Base-by-base conservation (phyloP, 2,888 invertebrate genomes). In the Tillus elongatus region DNA sequence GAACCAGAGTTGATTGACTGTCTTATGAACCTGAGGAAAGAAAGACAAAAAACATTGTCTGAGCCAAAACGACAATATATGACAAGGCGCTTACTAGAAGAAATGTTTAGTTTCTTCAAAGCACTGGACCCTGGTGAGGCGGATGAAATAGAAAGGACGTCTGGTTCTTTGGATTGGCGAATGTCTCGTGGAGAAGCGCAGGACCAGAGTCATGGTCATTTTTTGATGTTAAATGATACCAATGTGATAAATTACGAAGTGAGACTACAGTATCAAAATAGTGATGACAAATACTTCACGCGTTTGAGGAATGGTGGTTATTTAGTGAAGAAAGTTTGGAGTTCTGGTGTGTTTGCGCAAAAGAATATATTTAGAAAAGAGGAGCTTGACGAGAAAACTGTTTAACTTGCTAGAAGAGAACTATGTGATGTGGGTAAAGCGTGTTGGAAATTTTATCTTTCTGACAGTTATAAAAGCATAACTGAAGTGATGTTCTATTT, bases 361-460 rank as follows among this genome's bases (percentile, higher is more conserved):
- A 66, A 72, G 16, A 75, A 81, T 54, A 64, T 96, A 2, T 77
- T 82, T 50, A 72, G 90, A 36, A 96, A 95, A 65, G 77, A 79
- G 9, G 97, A 98, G 61, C 59, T 67, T 0, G 97, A 98, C 60
- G 97, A 97, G 96, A 81, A 85, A 56, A 82, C 81, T 75, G 81
- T 76, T 6, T 98, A 98, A 64, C 65, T 98, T 41, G 80, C 87
- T 1, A 73, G 96, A 50, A 68, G 69, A 64, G 81, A n/a, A n/a
- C n/a, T n/a, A n/a, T n/a, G n/a, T n/a, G n/a, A n/a, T n/a, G n/a
- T n/a, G n/a, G n/a, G n/a, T n/a, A n/a, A n/a, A n/a, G n/a, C n/a
- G n/a, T n/a, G n/a, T n/a, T n/a, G n/a, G 84, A 82, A n/a, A n/a
- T n/a, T n/a, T n/a, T n/a, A n/a, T n/a, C n/a, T n/a, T n/a, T n/a